Evolutionary conservation across 2,113 vertebrate genomes (phyloP), one percentile per base, ranked within the genome.

Genomic region (Hirundichthys speculiger): DNA sequence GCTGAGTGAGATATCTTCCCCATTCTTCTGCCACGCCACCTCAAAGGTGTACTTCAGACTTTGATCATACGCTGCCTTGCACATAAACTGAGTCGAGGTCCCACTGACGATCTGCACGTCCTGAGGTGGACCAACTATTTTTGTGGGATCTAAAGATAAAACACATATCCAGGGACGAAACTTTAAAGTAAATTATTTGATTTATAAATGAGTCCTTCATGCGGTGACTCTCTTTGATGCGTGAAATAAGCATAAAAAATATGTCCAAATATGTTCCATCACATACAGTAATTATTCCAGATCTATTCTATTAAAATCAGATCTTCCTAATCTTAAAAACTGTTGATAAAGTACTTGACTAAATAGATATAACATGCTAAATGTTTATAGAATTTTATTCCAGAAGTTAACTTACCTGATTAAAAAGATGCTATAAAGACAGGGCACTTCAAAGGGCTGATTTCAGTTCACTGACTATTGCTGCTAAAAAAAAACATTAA

Each of bases 11-110:
- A 97, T 88, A 43, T 92, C 81, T 14, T 86, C 73, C 14, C 92
- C 94, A 27, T 96, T 90, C 70, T 95, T 97, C 55, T 81, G 90
- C 98, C 98, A 99, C 18, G 91, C 73, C 77, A 98, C 74, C 81
- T 92, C 87, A 85, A 98, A 91, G 7, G 90, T 92, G 61, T 73
- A 84, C 67, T 76, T 86, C 80, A 98, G 91, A 79, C 94, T 93
- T 19, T 83, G 67, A 65, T 98, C 96, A 13, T 90, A 94, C 22
- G 88, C 77, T 53, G 91, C 91, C 41, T 90, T 86, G 65, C 98
- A 99, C 22, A 61, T 89, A 69, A 99, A 72, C 76, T 92, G 89
- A 15, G 95, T 78, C 0, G 86, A 83, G 14, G 90, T 93, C 0
- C 92, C 94, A 53, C 87, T 93, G 68, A 91, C 58, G 48, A 96